phyloP scores from a whole-genome alignment of 1,140 invertebrate genomes.

The Hyphantria cunea region DNA sequence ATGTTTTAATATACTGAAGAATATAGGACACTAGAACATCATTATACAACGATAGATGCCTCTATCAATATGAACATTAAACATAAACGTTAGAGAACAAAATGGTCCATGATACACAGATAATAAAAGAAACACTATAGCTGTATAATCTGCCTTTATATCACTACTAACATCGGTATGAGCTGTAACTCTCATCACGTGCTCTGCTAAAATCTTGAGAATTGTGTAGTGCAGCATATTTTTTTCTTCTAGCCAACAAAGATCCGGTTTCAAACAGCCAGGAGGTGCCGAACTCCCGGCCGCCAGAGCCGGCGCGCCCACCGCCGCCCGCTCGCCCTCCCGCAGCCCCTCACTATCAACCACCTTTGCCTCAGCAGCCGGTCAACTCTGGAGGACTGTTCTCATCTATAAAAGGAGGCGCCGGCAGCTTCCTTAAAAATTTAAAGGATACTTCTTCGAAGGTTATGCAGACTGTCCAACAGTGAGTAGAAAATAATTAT shows the following conservation, averaged over 20 bases:
- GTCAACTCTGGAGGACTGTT: constrained; percentile 85
- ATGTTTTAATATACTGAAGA: neutral
- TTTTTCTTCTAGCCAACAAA: constrained; percentile 46
- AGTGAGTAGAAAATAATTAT: constrained; percentile 84
- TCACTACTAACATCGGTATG: too few species aligned
- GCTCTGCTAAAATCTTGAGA: too few species aligned
- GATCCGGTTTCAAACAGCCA: constrained; percentile 49
- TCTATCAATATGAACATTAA: too few species aligned
- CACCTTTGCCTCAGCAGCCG: constrained; percentile 65
- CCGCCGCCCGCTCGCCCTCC: constrained; percentile 60
- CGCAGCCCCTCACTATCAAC: constrained; percentile 58
- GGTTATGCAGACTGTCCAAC: constrained; percentile 97
- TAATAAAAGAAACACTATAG: too few species aligned
- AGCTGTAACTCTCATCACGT: too few species aligned
- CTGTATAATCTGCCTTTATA: too few species aligned
- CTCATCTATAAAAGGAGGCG: constrained; percentile 91
- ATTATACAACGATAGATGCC: too few species aligned
- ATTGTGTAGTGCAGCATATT: too few species aligned
- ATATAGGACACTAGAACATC: neutral
- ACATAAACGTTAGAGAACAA: too few species aligned
- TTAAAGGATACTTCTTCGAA: constrained; percentile 97
- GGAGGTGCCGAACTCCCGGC: constrained; percentile 52
- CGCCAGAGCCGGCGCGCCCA: constrained; percentile 56
- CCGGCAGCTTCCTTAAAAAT: constrained; percentile 94
- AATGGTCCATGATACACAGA: too few species aligned